Conservation (phyloP, 2,888 invertebrate species). For the Nematopogon swammerdamellus region DNA sequence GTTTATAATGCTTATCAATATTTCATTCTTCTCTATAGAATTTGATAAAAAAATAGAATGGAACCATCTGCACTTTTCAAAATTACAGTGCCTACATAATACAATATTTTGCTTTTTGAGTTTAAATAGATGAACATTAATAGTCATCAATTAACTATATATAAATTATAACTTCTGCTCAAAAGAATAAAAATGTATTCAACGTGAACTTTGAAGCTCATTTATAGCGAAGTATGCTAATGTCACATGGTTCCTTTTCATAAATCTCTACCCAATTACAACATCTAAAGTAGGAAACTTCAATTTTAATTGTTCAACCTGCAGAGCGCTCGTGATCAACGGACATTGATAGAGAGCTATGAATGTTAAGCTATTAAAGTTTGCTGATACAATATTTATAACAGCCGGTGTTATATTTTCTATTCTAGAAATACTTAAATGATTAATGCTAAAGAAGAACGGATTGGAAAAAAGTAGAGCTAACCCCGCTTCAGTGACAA, state of each 20-base stretch:
- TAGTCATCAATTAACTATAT: too few species aligned
- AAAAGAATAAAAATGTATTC: too few species aligned
- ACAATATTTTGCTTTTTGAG: too few species aligned
- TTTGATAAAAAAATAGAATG: too few species aligned
- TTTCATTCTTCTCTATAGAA: too few species aligned
- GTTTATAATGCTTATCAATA: too few species aligned
- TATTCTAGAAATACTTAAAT: slow-evolving; percentile 41
- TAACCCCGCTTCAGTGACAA: slow-evolving; percentile 32
- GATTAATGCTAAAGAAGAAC: slow-evolving; percentile 25
- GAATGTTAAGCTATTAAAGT: slow-evolving; percentile 38
- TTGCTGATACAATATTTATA: slow-evolving; percentile 38
- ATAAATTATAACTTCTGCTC: too few species aligned
- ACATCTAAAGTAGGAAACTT: slow-evolving; percentile 45
- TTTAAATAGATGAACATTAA: too few species aligned
- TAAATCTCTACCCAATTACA: slow-evolving; percentile 11
- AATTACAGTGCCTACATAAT: too few species aligned
- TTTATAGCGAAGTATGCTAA: neutral
- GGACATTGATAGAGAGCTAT: slow-evolving; percentile 45
- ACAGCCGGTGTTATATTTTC: slow-evolving; percentile 33
- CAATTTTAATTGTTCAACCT: slow-evolving; percentile 37
- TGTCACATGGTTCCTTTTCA: slow-evolving; percentile 7
- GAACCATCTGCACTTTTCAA: too few species aligned
- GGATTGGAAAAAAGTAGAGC: slow-evolving; percentile 27
- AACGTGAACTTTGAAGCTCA: too few species aligned
- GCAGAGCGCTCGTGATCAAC: slow-evolving; percentile 33